phyloP scores from a whole-genome alignment of 2,113 vertebrate species.

The Oenanthe oenanthe region DNA sequence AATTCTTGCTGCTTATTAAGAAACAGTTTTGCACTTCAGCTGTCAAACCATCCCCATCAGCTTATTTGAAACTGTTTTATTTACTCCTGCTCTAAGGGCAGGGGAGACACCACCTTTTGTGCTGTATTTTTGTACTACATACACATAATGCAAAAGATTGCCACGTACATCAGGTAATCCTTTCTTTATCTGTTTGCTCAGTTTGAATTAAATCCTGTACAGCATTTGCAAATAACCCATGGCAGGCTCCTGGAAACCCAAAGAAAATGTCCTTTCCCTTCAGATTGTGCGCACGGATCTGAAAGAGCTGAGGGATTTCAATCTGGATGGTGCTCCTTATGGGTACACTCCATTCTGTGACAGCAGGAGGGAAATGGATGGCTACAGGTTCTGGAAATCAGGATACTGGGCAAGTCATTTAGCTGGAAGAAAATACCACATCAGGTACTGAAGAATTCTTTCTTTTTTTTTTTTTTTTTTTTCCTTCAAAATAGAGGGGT shows the following conservation, averaged over 20 bases:
- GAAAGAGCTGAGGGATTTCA: slow-evolving; percentile 92
- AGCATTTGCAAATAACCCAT: background rate
- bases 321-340: slow-evolving; percentile 94
- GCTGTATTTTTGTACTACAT: background rate
- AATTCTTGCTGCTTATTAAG: background rate
- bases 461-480: background rate
- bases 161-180: background rate
- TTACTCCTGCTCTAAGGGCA: background rate
- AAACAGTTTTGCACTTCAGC: background rate
- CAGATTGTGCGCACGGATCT: slow-evolving; percentile 97
- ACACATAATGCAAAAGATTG: background rate
- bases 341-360: slow-evolving; percentile 98
- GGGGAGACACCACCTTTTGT: background rate
- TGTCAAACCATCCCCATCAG: background rate
- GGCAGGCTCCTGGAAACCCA: background rate
- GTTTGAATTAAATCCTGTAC: background rate
- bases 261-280: background rate
- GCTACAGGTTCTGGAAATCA: slow-evolving; percentile 97
- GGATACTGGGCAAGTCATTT: slow-evolving; percentile 98
- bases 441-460: slow-evolving; percentile 81
- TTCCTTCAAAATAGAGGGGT: background rate
- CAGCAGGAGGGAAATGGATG: slow-evolving; percentile 95
- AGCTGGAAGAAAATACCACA: slow-evolving; percentile 95
- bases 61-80: background rate
- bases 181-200: background rate